Evolutionary conservation across 2,888 invertebrate species (phyloP).

Genomic region (Cosmia trapezina): DNA sequence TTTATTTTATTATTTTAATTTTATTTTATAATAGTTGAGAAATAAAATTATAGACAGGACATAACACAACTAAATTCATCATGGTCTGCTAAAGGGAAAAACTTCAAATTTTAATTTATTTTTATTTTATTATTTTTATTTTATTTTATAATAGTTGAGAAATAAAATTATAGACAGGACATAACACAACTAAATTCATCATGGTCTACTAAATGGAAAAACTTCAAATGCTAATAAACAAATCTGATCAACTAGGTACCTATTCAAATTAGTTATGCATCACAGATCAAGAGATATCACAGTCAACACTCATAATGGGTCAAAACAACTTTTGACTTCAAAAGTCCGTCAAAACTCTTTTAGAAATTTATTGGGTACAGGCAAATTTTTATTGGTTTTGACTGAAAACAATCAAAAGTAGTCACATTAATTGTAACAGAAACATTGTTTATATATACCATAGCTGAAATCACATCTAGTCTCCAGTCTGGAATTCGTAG

Average conservation of each 20-base stretch:
- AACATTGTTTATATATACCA: conserved; percentile 2
- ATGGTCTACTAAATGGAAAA: neutral
- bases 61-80: neutral
- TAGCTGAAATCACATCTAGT: neutral
- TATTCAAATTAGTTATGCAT: neutral
- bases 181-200: neutral
- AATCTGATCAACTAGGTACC: neutral
- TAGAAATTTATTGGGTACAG: neutral
- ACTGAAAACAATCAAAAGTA: neutral
- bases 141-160: neutral
- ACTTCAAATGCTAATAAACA: neutral
- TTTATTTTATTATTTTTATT: too few species aligned
- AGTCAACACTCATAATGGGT: too few species aligned
- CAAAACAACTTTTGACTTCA: neutral
- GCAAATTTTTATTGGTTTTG: neutral
- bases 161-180: neutral
- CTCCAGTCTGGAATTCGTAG: neutral
- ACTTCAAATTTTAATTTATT: neutral
- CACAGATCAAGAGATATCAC: too few species aligned
- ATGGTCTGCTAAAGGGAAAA: neutral
- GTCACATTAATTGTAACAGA: neutral
- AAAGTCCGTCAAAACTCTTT: neutral
- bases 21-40: neutral
- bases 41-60: neutral
- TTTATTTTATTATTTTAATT: too few species aligned